Evolutionary conservation across 2,113 vertebrate species (phyloP).

Genomic region (Stomatorhinus ivindoensis): DNA sequence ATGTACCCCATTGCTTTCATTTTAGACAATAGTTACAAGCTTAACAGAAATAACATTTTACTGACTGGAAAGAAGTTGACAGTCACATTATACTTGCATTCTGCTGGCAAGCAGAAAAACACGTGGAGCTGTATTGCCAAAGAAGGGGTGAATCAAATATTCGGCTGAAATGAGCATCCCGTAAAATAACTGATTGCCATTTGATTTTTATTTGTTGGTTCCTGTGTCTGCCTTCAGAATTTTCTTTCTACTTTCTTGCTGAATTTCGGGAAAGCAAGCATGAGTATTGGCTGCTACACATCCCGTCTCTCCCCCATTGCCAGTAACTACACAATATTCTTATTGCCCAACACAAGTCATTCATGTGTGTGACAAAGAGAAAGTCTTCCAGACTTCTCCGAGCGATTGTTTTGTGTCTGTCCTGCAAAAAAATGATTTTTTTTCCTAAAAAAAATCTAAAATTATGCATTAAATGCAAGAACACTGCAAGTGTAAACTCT

Average conservation of each 20-base stretch:
- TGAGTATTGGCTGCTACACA: neutral
- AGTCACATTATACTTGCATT: neutral
- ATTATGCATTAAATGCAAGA: neutral
- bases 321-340: neutral
- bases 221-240: neutral
- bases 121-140: neutral
- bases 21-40: neutral
- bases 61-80: neutral
- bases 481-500: neutral
- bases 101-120: neutral
- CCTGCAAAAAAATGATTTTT: too few species aligned
- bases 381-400: neutral
- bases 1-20: neutral
- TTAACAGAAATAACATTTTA: neutral
- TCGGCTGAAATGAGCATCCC: neutral
- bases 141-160: neutral
- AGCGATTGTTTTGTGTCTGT: neutral
- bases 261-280: neutral
- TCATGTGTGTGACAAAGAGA: neutral
- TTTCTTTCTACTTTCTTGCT: neutral
- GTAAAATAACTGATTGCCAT: neutral
- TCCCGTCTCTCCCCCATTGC: neutral
- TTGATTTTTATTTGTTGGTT: neutral
- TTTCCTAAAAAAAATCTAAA: too few species aligned
- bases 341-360: neutral